Percentiles rank a stretch among this genome's conserved stretches.
These are phyloP conservation scores for Prunella himalayana DNA, from an alignment of 2,113 vertebrate genomes.

Conservation along the genomic window DNA sequence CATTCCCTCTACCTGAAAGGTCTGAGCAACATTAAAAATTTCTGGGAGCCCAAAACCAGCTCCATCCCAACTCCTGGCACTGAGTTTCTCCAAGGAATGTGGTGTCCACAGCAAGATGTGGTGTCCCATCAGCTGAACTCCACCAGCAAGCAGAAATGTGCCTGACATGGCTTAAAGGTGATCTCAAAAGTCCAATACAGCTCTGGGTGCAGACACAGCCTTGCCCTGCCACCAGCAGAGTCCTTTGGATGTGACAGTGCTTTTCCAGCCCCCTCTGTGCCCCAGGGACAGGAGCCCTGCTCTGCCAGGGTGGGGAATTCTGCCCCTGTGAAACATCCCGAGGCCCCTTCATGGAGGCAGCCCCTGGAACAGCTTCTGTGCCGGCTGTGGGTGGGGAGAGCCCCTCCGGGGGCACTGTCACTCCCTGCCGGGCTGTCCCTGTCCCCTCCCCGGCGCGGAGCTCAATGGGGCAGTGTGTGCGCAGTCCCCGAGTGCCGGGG, in stretches of 20 bases:
- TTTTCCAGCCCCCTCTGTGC: not conserved
- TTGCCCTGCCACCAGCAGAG: rapidly evolving
- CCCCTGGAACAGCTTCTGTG: not conserved
- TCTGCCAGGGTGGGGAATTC: not conserved
- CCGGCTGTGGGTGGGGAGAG: not conserved
- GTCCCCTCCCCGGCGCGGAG: not conserved
- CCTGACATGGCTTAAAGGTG: not conserved
- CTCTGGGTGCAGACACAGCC: not conserved
- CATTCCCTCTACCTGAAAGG: not conserved
- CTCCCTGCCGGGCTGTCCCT: not conserved
- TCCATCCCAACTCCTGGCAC: not conserved
- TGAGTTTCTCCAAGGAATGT: not conserved
- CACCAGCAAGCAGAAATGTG: not conserved
- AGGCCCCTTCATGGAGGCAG: not conserved
- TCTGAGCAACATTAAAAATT: not conserved
- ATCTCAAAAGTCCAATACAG: not conserved
- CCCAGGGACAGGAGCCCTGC: not conserved
- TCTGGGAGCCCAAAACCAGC: not conserved
- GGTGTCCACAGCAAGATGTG: not conserved
- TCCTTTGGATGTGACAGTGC: not conserved
- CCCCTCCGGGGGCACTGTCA: rapidly evolving
- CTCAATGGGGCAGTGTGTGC: conserved; percentile 44
- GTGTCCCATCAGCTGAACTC: not conserved
- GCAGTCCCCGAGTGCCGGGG: not conserved
- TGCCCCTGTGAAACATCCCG: not conserved